These are phyloP conservation scores for Eolophus roseicapilla DNA, from an alignment of 2,113 vertebrate species.

Conservation along the genomic window DNA sequence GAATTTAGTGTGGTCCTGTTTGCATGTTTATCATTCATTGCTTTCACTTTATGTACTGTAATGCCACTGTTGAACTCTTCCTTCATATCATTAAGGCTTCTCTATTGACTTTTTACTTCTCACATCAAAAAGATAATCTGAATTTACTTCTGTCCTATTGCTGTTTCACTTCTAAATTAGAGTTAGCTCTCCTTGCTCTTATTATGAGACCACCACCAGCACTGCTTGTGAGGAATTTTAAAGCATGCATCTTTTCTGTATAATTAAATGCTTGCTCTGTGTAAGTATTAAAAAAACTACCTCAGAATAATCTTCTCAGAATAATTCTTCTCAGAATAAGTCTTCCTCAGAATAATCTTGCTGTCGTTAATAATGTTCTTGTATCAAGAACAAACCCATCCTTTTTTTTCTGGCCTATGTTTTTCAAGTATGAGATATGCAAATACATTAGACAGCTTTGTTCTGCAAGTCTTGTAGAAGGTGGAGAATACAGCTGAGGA, in stretches of 20 bases:
- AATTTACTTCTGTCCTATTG: not conserved
- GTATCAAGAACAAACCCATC: not conserved
- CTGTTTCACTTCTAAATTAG: not conserved
- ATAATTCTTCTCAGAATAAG: not conserved
- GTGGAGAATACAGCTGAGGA: not conserved
- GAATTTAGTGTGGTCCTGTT: not conserved
- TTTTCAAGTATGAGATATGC: not conserved
- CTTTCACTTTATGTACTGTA: not conserved
- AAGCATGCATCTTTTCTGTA: not conserved
- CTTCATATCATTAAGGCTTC: not conserved
- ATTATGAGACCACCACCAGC: rapidly evolving
- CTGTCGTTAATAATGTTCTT: not conserved
- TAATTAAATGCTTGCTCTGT: not conserved
- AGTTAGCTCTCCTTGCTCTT: not conserved
- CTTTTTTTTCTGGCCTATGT: not conserved
- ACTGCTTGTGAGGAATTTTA: not conserved
- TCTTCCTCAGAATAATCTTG: not conserved
- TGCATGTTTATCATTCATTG: not conserved
- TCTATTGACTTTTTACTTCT: not conserved
- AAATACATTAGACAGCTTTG: not conserved
- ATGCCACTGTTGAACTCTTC: not conserved
- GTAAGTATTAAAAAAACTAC: not conserved
- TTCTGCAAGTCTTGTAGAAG: not conserved
- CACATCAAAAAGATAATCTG: not conserved
- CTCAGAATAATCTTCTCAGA: not conserved